phyloP scores from a whole-genome alignment of 2,113 vertebrate species.

The Centrocercus urophasianus region DNA sequence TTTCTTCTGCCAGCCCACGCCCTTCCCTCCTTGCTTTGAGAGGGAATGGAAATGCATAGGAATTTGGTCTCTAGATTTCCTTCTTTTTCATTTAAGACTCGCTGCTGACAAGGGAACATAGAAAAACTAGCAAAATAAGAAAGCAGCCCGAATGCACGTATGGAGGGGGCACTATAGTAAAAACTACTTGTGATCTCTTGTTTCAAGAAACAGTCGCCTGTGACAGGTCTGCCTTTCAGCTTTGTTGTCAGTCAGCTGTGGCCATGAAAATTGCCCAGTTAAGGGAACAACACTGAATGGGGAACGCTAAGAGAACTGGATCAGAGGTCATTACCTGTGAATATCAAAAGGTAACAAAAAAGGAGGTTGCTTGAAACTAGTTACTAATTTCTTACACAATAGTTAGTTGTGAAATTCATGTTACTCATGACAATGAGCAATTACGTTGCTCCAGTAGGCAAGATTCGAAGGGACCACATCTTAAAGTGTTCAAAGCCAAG shows the following conservation, averaged over 20 bases:
- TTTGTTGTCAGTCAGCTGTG: accelerated
- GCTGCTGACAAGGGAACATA: not conserved
- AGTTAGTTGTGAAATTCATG: not conserved
- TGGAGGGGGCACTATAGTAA: not conserved
- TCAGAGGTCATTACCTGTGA: not conserved
- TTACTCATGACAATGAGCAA: not conserved
- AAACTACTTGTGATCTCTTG: not conserved
- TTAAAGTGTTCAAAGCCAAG: not conserved
- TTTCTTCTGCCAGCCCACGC: not conserved
- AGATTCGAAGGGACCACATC: not conserved
- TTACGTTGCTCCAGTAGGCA: not conserved
- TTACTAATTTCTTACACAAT: not conserved
- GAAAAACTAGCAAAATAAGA: not conserved
- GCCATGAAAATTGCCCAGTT: not conserved
- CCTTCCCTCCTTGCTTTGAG: not conserved
- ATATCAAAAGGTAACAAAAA: not conserved
- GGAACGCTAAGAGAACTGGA: not conserved
- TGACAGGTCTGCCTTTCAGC: not conserved
- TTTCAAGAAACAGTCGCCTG: not conserved
- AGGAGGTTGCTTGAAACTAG: not conserved
- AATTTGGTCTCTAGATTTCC: not conserved
- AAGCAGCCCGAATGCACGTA: not conserved
- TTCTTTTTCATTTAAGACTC: not conserved
- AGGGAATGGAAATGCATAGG: not conserved
- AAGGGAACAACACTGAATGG: not conserved